Evolutionary conservation across 1,140 invertebrate genomes (phyloP).

Genomic region (Helicoverpa armigera): DNA sequence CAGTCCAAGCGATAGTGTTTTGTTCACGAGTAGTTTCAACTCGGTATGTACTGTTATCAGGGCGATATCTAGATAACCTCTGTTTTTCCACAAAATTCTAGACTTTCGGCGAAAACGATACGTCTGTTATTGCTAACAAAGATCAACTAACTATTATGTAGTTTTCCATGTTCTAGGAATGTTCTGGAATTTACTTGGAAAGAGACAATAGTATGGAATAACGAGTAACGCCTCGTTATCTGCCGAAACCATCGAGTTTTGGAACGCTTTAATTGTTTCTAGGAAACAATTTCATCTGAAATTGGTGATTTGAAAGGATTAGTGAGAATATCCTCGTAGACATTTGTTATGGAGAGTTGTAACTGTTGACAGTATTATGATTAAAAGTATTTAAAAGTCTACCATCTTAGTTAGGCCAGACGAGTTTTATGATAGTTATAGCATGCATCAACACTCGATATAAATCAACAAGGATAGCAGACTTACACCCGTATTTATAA

Average conservation of each 20-base stretch:
- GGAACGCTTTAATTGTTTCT: background rate
- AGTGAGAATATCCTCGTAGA: background rate
- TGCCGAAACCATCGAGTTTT: background rate
- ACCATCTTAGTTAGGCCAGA: too few relatives aligned
- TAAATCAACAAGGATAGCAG: too few relatives aligned
- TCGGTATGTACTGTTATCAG: conserved; percentile 30
- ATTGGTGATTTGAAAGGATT: background rate
- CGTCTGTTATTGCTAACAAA: background rate
- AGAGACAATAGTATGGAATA: background rate
- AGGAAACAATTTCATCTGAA: background rate
- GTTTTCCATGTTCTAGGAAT: background rate
- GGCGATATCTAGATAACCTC: conserved; percentile 37
- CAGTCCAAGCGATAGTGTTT: background rate
- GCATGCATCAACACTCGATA: too few relatives aligned
- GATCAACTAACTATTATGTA: background rate
- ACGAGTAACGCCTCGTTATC: conserved; percentile 6
- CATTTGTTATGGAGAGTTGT: background rate
- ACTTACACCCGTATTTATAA: too few relatives aligned
- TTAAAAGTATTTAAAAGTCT: too few relatives aligned
- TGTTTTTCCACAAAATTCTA: conserved; percentile 41
- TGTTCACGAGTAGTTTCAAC: background rate
- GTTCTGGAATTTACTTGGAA: background rate
- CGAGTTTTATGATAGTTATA: too few relatives aligned
- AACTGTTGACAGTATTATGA: background rate
- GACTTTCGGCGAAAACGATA: conserved; percentile 33